Evolutionary conservation across 1,140 invertebrate genomes (phyloP).

Genomic region (Spodoptera litura): DNA sequence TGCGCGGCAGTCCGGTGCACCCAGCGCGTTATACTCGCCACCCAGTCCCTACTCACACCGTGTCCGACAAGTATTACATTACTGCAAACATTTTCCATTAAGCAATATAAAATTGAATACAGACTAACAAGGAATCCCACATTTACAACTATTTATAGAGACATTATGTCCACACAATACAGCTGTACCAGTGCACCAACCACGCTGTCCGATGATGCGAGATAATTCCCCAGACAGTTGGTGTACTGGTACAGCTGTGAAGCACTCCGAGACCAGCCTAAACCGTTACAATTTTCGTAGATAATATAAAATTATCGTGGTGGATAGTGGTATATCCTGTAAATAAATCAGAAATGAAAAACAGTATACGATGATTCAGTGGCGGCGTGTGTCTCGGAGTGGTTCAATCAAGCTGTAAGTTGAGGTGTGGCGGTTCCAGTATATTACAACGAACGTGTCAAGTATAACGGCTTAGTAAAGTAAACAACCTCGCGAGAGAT

Average conservation of each 20-base stretch:
- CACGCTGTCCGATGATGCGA: background rate
- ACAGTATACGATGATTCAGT: background rate
- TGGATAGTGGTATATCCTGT: too few species aligned
- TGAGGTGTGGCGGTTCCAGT: too few species aligned
- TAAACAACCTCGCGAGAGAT: slow-evolving; percentile 53
- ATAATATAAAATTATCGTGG: too few species aligned
- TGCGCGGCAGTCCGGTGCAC: slow-evolving; percentile 18
- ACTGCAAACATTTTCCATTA: slow-evolving; percentile 3
- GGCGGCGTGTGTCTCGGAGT: background rate
- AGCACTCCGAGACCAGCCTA: too few species aligned
- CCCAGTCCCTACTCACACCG: too few species aligned
- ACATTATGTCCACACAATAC: background rate
- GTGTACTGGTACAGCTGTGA: too few species aligned
- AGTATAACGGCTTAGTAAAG: slow-evolving; percentile 51
- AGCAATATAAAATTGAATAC: slow-evolving; percentile 18
- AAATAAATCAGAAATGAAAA: too few species aligned
- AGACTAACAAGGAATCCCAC: slow-evolving; percentile 18
- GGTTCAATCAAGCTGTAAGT: too few species aligned
- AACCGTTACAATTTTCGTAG: too few species aligned
- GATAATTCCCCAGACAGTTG: too few species aligned
- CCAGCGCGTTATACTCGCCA: slow-evolving; percentile 20
- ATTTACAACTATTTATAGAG: slow-evolving; percentile 33
- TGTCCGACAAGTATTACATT: background rate
- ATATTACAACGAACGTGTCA: slow-evolving; percentile 18
- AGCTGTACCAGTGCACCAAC: background rate